Evolutionary conservation across 2,888 invertebrate species (phyloP).

Genomic region (Eumerus sabulonum): DNA sequence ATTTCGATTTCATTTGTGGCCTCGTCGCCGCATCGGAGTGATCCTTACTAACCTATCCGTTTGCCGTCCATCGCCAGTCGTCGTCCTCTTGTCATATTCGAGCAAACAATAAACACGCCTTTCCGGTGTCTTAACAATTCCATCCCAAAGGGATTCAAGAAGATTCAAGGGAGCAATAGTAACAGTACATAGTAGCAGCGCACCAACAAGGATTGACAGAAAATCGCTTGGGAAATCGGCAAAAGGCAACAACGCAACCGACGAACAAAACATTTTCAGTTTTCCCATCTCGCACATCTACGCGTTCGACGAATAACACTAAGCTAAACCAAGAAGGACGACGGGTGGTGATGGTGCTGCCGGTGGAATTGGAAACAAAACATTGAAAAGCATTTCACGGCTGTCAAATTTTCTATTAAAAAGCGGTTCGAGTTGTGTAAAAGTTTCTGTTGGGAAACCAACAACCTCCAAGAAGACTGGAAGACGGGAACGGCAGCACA

Average conservation of each 20-base stretch:
- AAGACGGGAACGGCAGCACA: too few relatives aligned
- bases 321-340: neutral
- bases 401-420: slow-evolving; percentile 69
- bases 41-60: neutral
- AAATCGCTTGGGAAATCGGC: slow-evolving; percentile 67
- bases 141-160: slow-evolving; percentile 28
- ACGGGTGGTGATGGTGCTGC: neutral
- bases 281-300: neutral
- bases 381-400: slow-evolving; percentile 69
- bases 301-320: too few relatives aligned
- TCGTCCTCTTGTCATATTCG: slow-evolving; percentile 30
- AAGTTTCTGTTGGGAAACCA: too few relatives aligned
- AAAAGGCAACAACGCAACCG: slow-evolving; percentile 53
- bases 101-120: slow-evolving; percentile 67
- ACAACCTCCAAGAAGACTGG: too few relatives aligned
- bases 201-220: slow-evolving; percentile 56
- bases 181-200: too few relatives aligned
- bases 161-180: too few relatives aligned
- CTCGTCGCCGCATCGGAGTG: slow-evolving; percentile 12
- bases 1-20: slow-evolving; percentile 60
- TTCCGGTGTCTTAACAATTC: slow-evolving; percentile 65
- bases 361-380: slow-evolving; percentile 63
- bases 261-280: slow-evolving; percentile 27
- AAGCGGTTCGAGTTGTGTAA: slow-evolving; percentile 62
- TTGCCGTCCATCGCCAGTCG: slow-evolving; percentile 18